Percentiles rank a stretch among this genome's conserved stretches.
Evolutionary conservation across 2,113 vertebrate genomes (phyloP).

Genomic region (Hyaena hyaena): DNA sequence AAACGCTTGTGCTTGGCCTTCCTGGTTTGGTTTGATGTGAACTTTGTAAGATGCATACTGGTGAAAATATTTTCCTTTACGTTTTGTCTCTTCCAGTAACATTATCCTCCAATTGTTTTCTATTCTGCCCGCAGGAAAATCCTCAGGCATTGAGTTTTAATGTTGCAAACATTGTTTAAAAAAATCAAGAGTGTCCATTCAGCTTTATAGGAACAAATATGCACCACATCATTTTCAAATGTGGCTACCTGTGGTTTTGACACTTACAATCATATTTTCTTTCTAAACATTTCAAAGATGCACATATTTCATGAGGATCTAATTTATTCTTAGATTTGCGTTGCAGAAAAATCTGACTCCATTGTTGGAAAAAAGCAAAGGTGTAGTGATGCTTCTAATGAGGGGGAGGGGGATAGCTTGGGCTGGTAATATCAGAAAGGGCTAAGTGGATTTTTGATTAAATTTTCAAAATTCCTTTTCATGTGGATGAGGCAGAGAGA

Average conservation of each 20-base stretch:
- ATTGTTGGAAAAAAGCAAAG: conserved; percentile 41
- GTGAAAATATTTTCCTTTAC: background rate
- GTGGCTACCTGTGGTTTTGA: conserved; percentile 22
- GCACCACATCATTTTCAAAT: background rate
- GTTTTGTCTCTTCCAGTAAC: background rate
- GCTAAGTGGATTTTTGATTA: conserved; percentile 70
- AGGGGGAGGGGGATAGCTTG: background rate
- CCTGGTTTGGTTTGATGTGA: background rate
- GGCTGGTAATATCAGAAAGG: conserved; percentile 20
- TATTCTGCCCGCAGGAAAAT: background rate
- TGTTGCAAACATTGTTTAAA: conserved; percentile 32
- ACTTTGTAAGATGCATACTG: background rate
- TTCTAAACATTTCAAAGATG: conserved; percentile 53
- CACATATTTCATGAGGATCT: conserved; percentile 42
- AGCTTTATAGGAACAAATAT: background rate
- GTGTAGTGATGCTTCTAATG: background rate
- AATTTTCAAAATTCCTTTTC: conserved; percentile 64
- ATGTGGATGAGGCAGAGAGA: conserved; percentile 31
- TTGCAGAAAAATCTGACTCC: conserved; percentile 4
- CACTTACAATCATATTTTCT: conserved; percentile 35
- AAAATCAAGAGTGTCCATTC: background rate
- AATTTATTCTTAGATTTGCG: conserved; percentile 56
- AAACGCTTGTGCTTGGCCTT: background rate
- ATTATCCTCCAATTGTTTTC: conserved; percentile 18
- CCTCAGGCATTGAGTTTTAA: background rate